Evolutionary conservation across 2,888 invertebrate species (phyloP), one percentile per base, ranked within the genome.

Genomic region (Helicoverpa assulta): DNA sequence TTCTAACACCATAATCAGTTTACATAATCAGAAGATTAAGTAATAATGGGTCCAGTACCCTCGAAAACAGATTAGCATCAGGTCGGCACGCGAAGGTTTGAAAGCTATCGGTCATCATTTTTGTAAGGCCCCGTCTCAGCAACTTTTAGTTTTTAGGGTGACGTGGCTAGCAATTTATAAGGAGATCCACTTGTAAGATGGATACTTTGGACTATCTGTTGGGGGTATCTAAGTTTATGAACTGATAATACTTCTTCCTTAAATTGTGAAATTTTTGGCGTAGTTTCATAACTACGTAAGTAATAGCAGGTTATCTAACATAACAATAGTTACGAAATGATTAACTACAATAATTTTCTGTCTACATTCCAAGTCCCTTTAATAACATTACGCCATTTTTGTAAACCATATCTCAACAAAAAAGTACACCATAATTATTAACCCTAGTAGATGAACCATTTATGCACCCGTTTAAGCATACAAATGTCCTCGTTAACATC

Each of bases 21-120:
- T 70, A 80, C 55, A 63, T 71, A 70, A 84, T 84, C 84, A 67
- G 67, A 55, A 58, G 78, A 82, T 82, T 84, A 74, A 72, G 80
- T 78, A 80, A 82, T 82, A 84, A 83, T 77, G 75, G 80, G 67
- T 70, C 68, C 61, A 71, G 71, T 71, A 73, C 80, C 77, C 73
- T 78, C 54, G 59, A 71, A 55, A 51, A 61, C 54, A 55, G 75
- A 84, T 83, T 70, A 73, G 56, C 29, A 83, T 84, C 84, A 55
- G 58, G 55, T 14, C 29, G 19, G 19, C 80, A 76, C 76, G 76
- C 80, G 61, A 80, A 40, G 50, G 71, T 43, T 59, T 80, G 53
- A 71, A 66, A 66, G 73, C 62, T 80, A 76, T 77, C 70, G 69
- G 61, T 43, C 65, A 67, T 81, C 70, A 78, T 73, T 83, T 67